Evolutionary conservation across 2,888 invertebrate genomes (phyloP).

Genomic region (Barypeithes pellucidus): DNA sequence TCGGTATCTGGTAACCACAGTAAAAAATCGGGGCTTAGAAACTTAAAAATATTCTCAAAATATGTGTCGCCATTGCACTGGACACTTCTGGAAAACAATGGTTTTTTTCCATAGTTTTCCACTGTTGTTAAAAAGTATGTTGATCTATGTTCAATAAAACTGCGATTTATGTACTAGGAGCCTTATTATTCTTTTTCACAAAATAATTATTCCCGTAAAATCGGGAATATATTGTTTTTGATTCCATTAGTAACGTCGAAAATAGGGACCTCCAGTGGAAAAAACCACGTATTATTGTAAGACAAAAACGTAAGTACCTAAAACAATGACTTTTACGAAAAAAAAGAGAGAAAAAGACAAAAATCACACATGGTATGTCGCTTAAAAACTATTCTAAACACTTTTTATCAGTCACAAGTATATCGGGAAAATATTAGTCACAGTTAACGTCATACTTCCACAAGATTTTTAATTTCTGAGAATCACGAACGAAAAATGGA

Average conservation of each 20-base stretch:
- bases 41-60: conserved; percentile 37
- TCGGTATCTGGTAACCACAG: too few relatives aligned
- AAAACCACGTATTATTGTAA: too few relatives aligned
- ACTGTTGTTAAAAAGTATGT: too few relatives aligned
- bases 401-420: conserved; percentile 32
- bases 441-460: background rate
- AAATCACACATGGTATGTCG: conserved; percentile 16
- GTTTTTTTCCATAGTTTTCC: too few relatives aligned
- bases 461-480: conserved; percentile 18
- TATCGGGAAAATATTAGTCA: conserved; percentile 27
- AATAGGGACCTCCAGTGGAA: too few relatives aligned
- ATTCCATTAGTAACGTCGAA: too few relatives aligned
- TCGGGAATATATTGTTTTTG: too few relatives aligned
- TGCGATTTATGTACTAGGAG: too few relatives aligned
- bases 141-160: too few relatives aligned
- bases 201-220: too few relatives aligned
- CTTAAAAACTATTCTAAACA: conserved; percentile 24
- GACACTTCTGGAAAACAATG: background rate
- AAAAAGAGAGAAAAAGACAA: conserved; percentile 10
- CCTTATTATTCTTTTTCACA: too few relatives aligned
- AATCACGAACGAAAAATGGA: background rate
- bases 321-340: background rate
- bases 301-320: too few relatives aligned
- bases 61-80: background rate
- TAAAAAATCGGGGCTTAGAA: background rate